Evolutionary conservation across 2,888 invertebrate genomes (phyloP).

Genomic region (Anarsia innoxiella): DNA sequence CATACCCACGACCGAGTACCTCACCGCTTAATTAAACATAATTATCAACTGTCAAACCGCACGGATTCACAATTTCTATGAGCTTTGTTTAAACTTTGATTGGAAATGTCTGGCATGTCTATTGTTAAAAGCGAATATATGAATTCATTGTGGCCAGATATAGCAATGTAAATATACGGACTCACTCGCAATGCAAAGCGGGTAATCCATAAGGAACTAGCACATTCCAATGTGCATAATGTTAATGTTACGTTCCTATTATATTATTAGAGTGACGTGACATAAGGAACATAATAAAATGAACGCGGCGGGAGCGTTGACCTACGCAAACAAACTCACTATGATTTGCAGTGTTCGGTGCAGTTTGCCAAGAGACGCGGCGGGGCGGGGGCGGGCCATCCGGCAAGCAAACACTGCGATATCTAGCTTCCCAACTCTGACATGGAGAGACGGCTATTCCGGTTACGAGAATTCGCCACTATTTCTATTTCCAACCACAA

Average conservation of each 20-base stretch:
- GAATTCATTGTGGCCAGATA: slow-evolving; percentile 24
- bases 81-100: slow-evolving; percentile 34
- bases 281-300: slow-evolving; percentile 73
- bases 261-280: slow-evolving; percentile 71
- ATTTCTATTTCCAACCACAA: slow-evolving; percentile 32
- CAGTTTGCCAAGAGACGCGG: slow-evolving; percentile 68
- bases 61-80: slow-evolving; percentile 34
- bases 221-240: slow-evolving; percentile 51
- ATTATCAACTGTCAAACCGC: slow-evolving; percentile 49
- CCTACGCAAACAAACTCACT: slow-evolving; percentile 67
- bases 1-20: slow-evolving; percentile 41
- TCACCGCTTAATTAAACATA: slow-evolving; percentile 62
- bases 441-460: slow-evolving; percentile 35
- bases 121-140: slow-evolving; percentile 31
- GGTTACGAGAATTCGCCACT: slow-evolving; percentile 27
- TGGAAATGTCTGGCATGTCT: slow-evolving; percentile 37
- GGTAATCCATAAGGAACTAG: slow-evolving; percentile 44
- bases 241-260: slow-evolving; percentile 66
- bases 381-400: slow-evolving; percentile 58
- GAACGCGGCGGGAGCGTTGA: slow-evolving; percentile 62
- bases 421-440: slow-evolving; percentile 49
- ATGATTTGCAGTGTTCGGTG: slow-evolving; percentile 69
- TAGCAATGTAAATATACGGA: slow-evolving; percentile 30
- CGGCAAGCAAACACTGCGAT: slow-evolving; percentile 53
- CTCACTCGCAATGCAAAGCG: slow-evolving; percentile 31